Base-by-base conservation (phyloP, 2,113 vertebrate species). In the Phaethon lepturus region DNA sequence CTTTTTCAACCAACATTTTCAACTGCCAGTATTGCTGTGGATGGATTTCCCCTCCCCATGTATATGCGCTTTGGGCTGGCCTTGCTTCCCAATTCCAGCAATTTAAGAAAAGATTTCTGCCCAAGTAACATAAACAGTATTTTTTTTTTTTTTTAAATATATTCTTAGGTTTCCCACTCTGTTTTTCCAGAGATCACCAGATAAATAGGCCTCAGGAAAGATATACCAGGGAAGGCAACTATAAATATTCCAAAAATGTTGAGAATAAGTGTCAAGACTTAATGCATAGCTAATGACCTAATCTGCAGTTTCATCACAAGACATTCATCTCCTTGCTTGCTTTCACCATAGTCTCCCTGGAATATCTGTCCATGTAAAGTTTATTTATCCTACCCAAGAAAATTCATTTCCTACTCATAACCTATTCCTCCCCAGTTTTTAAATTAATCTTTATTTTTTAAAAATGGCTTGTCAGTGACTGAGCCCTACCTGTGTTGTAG, bases 131-230 rank as follows among this genome's bases (percentile, higher is more conserved):
- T 73, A 91, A 90, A 89, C 17, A 83, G 11, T 55, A 63, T 74
- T 47, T 49, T n/a, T 94, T 72, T 74, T n/a, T 28, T 75, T 68
- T 74, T 69, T 72, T 28, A 44, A 86, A 69, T 4, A 49, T 84
- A 11, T 92, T 83, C 79, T 93, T 79, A 84, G 47, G 35, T 95
- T 97, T 92, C 86, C 49, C 33, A 71, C n/a, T 95, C 47, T 67
- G 6, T 69, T 86, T 85, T 90, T 95, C 59, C 38, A 80, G 63
- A 71, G 35, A 88, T 92, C 26, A 35, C 29, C 55, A 80, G 45
- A 76, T 81, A 90, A 96, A 83, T 45, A 84, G 45, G 35, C 52
- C 44, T 95, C 56, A 72, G 59, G 73, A 77, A 97, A 95, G 75
- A 50, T 79, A 82, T 13, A 47, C 23, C 31, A 31, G 59, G 55